Evolutionary conservation across 1,140 invertebrate genomes (phyloP).

Genomic region (Drosophila teissieri): DNA sequence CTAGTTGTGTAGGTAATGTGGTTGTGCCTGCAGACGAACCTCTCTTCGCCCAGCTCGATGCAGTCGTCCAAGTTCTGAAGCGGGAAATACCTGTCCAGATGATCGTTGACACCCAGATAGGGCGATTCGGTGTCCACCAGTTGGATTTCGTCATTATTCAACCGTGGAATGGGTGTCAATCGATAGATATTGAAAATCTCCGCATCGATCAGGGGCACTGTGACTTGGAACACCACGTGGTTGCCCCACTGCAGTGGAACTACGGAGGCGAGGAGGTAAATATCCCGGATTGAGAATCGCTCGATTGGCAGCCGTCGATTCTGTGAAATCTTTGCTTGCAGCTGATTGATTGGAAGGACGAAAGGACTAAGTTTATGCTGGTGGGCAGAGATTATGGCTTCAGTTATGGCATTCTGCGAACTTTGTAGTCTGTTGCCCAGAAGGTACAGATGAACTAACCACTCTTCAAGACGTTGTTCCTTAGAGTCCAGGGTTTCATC

Average conservation of each 20-base stretch:
- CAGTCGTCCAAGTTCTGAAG: slow-evolving; percentile 6
- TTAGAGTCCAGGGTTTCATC: not conserved
- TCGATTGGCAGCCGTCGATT: slow-evolving; percentile 8
- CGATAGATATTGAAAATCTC: slow-evolving; percentile 23
- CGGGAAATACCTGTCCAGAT: slow-evolving; percentile 21
- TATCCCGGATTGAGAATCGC: not conserved
- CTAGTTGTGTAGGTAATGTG: slow-evolving; percentile 11
- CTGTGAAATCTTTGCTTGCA: slow-evolving; percentile 9
- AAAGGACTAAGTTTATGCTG: not conserved
- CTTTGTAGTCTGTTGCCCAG: not conserved
- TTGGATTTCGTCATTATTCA: slow-evolving; percentile 6
- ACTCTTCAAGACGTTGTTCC: too few species aligned
- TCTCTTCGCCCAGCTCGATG: slow-evolving; percentile 7
- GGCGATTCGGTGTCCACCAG: slow-evolving; percentile 21
- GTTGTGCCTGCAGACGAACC: slow-evolving; percentile 5
- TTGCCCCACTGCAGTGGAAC: not conserved
- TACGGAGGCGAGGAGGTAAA: slow-evolving; percentile 12
- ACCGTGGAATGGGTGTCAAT: slow-evolving; percentile 24
- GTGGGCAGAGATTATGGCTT: slow-evolving; percentile 5
- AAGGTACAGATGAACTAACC: not conserved
- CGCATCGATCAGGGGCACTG: slow-evolving; percentile 14
- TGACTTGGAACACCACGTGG: slow-evolving; percentile 12
- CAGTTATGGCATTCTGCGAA: slow-evolving; percentile 3
- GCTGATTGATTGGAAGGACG: slow-evolving; percentile 13
- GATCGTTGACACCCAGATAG: slow-evolving; percentile 19